A percentile compares a stretch with the other conserved stretches of the same genome.
phyloP scores from a whole-genome alignment of 2,888 invertebrate species.

The Holacanthella duospinosa region DNA sequence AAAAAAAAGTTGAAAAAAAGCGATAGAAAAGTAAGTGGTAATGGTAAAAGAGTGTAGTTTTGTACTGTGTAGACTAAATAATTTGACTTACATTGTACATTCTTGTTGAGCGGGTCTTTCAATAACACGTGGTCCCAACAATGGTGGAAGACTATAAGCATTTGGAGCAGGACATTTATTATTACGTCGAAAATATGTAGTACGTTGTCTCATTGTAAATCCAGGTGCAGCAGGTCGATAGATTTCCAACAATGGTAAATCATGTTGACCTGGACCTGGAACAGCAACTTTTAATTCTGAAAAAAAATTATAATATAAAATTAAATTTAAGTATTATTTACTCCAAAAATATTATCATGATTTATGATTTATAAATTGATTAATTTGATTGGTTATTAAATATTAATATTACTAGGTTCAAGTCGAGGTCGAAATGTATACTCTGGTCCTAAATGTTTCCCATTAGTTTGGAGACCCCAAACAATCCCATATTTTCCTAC shows the following conservation, averaged over 20 bases:
- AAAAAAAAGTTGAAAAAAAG: neutral
- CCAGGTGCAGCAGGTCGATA: conserved; percentile 6
- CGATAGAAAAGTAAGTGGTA: neutral
- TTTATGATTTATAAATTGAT: neutral
- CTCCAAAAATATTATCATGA: no score
- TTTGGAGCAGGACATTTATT: conserved; percentile 12
- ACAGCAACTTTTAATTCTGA: neutral
- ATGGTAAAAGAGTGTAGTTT: neutral
- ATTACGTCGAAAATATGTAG: neutral
- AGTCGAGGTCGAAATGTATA: conserved; percentile 1
- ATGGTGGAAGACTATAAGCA: conserved; percentile 9
- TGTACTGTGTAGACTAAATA: no score
- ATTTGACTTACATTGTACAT: conserved; percentile 11
- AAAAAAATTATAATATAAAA: neutral
- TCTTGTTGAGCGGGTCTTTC: conserved; percentile 14
- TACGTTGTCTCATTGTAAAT: neutral
- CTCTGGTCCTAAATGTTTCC: conserved; percentile 5
- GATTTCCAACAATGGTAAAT: neutral
- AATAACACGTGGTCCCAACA: conserved; percentile 12
- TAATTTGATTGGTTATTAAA: neutral
- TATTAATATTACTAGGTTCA: neutral
- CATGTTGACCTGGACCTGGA: conserved; percentile 9
- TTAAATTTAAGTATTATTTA: neutral
- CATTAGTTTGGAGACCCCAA: conserved; percentile 5
- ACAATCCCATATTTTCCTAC: conserved; percentile 10